Conservation (phyloP, 2,888 invertebrate genomes). For the Parnassius mnemosyne region DNA sequence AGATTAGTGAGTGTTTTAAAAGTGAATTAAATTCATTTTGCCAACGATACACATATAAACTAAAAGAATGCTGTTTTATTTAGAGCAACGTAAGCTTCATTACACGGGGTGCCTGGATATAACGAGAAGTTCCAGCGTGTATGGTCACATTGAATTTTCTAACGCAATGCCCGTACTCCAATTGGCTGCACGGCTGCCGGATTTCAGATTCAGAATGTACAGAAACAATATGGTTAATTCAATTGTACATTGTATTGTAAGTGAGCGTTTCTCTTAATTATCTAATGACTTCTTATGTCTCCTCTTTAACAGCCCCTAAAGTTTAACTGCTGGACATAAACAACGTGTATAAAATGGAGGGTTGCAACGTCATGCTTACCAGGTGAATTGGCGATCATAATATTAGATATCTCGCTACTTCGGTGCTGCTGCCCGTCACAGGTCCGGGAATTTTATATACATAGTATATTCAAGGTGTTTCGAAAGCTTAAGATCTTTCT, state of each 20-base stretch:
- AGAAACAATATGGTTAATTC: slow-evolving; percentile 84
- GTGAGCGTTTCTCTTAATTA: slow-evolving; percentile 27
- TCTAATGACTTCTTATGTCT: no score
- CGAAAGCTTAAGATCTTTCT: no score
- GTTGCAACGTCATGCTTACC: no score
- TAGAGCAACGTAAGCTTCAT: slow-evolving; percentile 54
- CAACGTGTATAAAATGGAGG: no score
- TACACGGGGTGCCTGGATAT: slow-evolving; percentile 58
- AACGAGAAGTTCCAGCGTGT: slow-evolving; percentile 36
- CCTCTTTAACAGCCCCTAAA: no score
- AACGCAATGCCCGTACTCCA: slow-evolving; percentile 84
- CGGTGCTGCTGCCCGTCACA: no score
- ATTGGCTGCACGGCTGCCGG: slow-evolving; percentile 82
- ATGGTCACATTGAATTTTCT: slow-evolving; percentile 62
- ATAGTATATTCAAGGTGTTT: no score
- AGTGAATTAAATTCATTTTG: neutral
- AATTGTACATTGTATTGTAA: slow-evolving; percentile 82
- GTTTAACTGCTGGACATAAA: no score
- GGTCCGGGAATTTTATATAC: no score
- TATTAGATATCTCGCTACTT: no score
- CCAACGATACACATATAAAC: neutral
- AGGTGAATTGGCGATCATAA: no score
- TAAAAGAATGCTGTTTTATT: slow-evolving; percentile 21
- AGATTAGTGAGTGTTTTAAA: slow-evolving; percentile 50
- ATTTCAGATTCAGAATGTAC: slow-evolving; percentile 83